Base-by-base conservation (phyloP, 2,888 invertebrate species). In the Rhaphigaster nebulosa region DNA sequence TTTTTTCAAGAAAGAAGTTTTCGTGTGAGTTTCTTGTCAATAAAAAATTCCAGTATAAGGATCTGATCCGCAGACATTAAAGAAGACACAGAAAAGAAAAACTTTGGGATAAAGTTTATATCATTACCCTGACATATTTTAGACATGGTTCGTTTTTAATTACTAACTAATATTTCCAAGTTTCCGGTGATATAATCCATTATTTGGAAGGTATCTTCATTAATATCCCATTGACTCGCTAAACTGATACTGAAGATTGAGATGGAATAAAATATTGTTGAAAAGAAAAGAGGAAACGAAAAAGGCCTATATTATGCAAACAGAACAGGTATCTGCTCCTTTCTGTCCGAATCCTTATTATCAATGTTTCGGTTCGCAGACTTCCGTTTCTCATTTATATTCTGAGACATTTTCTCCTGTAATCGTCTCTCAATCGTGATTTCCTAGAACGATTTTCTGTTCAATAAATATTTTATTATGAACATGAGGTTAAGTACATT, bases 231-330 rank as follows among this genome's bases (percentile, higher is more conserved):
- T 76, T 76, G 70, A 76, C 70, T 38, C 34, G 10, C 70, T 76
- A 76, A 76, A 13, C 23, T 76, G 70, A 38, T 76, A 23, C 70
- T 76, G 70, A 34, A 76, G 38, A 76, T n/a, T 76, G 70, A 38
- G 34, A 18, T 76, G 70, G 38, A 76, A 76, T 76, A 76, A 76
- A 76, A 76, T 76, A 76, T 76, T 38, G 70, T 76, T 38, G 29
- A 23, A 76, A 65, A 65, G 29, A 65, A 65, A 65, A 65, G 29
- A 18, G 29, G 6, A 29, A 65, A 76, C 2, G 38, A 76, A 76
- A 76, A 76, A 29, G 70, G 38, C 34, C 34, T 20, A 76, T 34
- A 76, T 76, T 76, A 76, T 76, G 70, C 70, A 76, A 76, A 76
- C 20, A 76, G 70, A 18, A 26, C 38, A 76, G 70, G 38, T 34